These are phyloP conservation scores for Eriosoma lanigerum DNA, from an alignment of 1,140 invertebrate genomes.

Conservation along the genomic window DNA sequence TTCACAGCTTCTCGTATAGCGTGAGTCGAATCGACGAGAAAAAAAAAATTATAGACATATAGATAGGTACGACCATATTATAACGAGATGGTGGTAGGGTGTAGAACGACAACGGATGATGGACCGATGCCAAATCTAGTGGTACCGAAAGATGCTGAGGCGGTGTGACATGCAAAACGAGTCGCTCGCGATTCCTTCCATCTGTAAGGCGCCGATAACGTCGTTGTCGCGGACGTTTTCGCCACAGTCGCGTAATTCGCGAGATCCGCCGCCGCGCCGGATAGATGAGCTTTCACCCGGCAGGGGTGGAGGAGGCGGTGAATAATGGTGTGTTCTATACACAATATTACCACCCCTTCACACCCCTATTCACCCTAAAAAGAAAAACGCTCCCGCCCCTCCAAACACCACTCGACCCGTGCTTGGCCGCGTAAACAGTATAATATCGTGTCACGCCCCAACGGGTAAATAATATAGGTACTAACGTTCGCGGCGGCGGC, in stretches of 20 bases:
- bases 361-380: neutral
- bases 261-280: neutral
- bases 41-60: neutral
- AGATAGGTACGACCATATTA: neutral
- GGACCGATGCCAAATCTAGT: slow-evolving; percentile 14
- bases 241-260: neutral
- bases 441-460: slow-evolving; percentile 22
- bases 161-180: slow-evolving; percentile 18
- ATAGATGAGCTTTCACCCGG: neutral
- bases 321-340: slow-evolving; percentile 16
- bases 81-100: neutral
- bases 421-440: neutral
- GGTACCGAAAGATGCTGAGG: neutral
- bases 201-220: slow-evolving; percentile 37
- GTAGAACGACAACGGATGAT: slow-evolving; percentile 1
- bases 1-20: neutral
- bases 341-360: neutral
- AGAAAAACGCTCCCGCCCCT: neutral
- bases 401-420: too few relatives aligned
- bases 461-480: neutral
- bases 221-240: neutral
- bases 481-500: neutral
- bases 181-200: neutral
- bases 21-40: neutral
- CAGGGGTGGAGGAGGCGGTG: too few relatives aligned